Percentiles rank a stretch among this genome's conserved stretches.
Evolutionary conservation across 2,797 vertebrate species (phyloP).

Genomic region (Coregonus ussuriensis): DNA sequence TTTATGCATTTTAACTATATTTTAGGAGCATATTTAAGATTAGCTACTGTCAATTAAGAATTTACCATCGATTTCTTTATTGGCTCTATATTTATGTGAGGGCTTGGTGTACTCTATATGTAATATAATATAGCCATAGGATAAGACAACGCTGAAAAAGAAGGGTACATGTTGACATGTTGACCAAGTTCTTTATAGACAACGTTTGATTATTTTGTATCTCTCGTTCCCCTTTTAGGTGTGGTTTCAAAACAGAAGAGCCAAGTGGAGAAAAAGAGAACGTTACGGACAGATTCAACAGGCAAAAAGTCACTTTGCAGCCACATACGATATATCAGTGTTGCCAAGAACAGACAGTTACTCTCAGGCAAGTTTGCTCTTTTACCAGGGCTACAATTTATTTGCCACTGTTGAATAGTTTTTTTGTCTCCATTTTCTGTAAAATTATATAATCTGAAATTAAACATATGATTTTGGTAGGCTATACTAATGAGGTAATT

Average conservation of each 20-base stretch:
- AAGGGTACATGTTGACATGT: neutral
- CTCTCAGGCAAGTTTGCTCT: conserved; percentile 81
- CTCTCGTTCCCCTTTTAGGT: conserved; percentile 73
- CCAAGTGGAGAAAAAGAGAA: conserved; percentile 97
- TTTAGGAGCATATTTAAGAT: neutral
- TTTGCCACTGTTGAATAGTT: neutral
- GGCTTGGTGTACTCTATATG: no score
- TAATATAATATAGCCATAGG: no score
- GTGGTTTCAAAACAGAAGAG: conserved; percentile 99
- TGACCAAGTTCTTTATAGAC: neutral
- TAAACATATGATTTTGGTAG: neutral
- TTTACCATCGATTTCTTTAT: no score
- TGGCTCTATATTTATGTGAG: no score
- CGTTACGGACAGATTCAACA: conserved; percentile 98
- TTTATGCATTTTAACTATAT: neutral
- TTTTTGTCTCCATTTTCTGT: neutral
- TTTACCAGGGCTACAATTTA: neutral
- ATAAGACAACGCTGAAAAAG: no score
- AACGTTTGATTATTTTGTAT: neutral
- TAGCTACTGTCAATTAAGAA: no score
- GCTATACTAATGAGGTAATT: no score
- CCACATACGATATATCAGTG: conserved; percentile 94
- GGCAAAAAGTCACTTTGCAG: conserved; percentile 94
- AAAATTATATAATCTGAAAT: neutral
- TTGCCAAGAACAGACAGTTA: conserved; percentile 93